phyloP scores from a whole-genome alignment of 2,113 vertebrate species.

The Rutilus rutilus region DNA sequence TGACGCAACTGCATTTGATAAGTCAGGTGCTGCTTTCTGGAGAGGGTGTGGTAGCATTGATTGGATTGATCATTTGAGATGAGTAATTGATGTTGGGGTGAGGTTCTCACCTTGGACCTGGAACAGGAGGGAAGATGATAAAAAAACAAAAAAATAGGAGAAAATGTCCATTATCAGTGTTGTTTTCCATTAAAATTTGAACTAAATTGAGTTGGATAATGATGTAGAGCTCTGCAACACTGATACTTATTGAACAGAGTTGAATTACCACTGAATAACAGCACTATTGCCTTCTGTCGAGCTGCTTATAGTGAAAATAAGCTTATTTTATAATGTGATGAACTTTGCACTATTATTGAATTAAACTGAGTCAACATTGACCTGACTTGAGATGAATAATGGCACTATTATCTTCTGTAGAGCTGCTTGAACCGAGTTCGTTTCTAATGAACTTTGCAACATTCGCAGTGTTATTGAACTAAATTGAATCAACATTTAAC shows the following conservation, averaged over 20 bases:
- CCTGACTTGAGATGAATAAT: background rate
- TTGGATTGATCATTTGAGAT: slow-evolving; percentile 19
- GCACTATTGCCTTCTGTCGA: background rate
- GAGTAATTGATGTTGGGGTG: background rate
- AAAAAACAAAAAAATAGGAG: background rate
- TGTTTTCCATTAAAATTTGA: background rate
- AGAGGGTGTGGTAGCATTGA: background rate
- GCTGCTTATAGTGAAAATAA: background rate
- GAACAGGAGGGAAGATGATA: background rate
- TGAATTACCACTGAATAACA: background rate
- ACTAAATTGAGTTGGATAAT: background rate
- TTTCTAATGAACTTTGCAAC: background rate
- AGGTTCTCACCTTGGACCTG: background rate
- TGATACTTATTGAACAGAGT: background rate
- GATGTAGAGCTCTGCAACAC: background rate
- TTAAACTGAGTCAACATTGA: background rate
- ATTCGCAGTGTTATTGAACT: background rate
- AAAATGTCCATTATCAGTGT: background rate
- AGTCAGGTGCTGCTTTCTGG: slow-evolving; percentile 21
- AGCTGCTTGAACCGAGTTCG: background rate
- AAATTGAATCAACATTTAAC: background rate
- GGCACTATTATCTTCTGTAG: background rate
- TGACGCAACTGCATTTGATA: slow-evolving; percentile 24
- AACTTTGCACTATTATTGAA: background rate
- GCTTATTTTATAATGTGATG: background rate